These are phyloP conservation scores for Drosophila diplacantha DNA, from an alignment of 2,888 invertebrate genomes.

Conservation along the genomic window DNA sequence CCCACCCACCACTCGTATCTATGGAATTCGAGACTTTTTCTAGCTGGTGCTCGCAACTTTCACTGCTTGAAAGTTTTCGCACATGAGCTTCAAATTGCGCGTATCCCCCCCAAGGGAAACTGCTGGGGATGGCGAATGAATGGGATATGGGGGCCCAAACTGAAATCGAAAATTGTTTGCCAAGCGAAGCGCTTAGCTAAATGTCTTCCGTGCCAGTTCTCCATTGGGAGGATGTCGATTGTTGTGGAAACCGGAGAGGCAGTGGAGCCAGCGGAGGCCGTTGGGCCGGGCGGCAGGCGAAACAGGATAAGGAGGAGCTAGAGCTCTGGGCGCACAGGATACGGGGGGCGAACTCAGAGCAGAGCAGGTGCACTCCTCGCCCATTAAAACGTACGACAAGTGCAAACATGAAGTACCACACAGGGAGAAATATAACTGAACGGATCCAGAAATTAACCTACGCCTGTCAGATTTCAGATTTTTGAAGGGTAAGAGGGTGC, in stretches of 20 bases:
- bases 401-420: slow-evolving; percentile 37
- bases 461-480: background rate
- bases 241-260: slow-evolving; percentile 29
- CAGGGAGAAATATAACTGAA: slow-evolving; percentile 3
- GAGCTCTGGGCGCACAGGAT: slow-evolving; percentile 21
- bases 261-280: slow-evolving; percentile 1
- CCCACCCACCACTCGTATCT: slow-evolving; percentile 21
- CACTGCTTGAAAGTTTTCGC: slow-evolving; percentile 55
- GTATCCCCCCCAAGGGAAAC: slow-evolving; percentile 35
- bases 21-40: slow-evolving; percentile 35
- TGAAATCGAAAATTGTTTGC: slow-evolving; percentile 72
- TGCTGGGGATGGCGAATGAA: slow-evolving; percentile 5
- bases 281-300: background rate
- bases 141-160: slow-evolving; percentile 21
- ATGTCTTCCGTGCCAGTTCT: slow-evolving; percentile 69
- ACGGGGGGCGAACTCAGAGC: slow-evolving; percentile 9
- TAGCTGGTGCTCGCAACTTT: slow-evolving; percentile 50
- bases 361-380: slow-evolving; percentile 57
- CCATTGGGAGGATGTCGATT: slow-evolving; percentile 57
- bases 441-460: background rate
- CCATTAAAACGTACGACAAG: slow-evolving; percentile 68
- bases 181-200: slow-evolving; percentile 71
- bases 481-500: background rate
- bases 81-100: slow-evolving; percentile 58
- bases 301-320: slow-evolving; percentile 16